phyloP scores from a whole-genome alignment of 2,113 vertebrate genomes.

The Heterochromis multidens region DNA sequence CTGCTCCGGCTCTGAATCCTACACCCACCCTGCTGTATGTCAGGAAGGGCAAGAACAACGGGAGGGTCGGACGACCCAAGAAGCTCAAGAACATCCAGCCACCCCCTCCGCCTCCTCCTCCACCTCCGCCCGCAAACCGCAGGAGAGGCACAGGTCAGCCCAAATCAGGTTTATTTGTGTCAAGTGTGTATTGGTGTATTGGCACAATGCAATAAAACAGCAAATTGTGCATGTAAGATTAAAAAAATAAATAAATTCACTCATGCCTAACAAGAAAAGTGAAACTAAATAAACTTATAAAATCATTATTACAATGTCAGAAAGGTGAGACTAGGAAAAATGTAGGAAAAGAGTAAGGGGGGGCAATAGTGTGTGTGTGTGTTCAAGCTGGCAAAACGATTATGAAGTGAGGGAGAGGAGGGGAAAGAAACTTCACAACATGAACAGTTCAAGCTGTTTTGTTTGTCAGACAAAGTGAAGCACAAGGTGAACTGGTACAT shows the following conservation, averaged over 20 bases:
- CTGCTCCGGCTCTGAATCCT: conserved; percentile 11
- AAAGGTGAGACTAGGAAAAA: neutral
- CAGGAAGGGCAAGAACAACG: conserved; percentile 69
- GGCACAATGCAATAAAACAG: neutral
- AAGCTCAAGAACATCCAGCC: conserved; percentile 61
- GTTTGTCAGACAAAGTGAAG: neutral
- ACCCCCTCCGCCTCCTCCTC: neutral
- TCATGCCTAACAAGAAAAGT: neutral
- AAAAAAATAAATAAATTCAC: neutral
- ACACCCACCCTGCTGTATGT: conserved; percentile 63
- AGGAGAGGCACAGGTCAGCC: conserved; percentile 71
- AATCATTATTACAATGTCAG: neutral
- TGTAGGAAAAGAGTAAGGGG: too few relatives aligned
- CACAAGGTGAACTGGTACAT: neutral
- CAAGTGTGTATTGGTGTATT: neutral
- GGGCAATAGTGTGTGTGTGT: too few relatives aligned
- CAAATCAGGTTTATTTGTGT: conserved; percentile 46
- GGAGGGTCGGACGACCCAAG: conserved; percentile 69
- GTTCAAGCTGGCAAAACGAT: too few relatives aligned
- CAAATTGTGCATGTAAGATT: neutral
- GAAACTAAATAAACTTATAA: neutral
- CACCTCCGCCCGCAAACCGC: conserved; percentile 18
- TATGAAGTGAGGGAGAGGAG: neutral
- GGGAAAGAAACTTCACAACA: neutral
- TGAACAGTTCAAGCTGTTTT: neutral